phyloP scores from a whole-genome alignment of 2,888 invertebrate genomes.

The Ptychoptera albimana region DNA sequence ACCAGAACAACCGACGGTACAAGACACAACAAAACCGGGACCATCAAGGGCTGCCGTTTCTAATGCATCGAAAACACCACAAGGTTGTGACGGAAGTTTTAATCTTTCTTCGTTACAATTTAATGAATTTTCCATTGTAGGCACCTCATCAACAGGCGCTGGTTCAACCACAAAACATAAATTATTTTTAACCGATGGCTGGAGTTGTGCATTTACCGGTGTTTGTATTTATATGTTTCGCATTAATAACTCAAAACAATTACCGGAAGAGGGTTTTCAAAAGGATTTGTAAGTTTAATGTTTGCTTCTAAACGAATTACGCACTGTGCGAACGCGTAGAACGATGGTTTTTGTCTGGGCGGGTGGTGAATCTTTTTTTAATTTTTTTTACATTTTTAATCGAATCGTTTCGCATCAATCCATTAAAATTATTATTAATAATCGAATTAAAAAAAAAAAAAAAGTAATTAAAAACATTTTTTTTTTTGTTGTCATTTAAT shows the following conservation, averaged over 20 bases:
- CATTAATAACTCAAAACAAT: slow-evolving; percentile 64
- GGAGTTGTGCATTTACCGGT: slow-evolving; percentile 65
- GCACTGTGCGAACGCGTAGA: too few relatives aligned
- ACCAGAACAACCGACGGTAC: slow-evolving; percentile 31
- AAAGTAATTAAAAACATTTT: too few relatives aligned
- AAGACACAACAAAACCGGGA: slow-evolving; percentile 32
- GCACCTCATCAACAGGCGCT: slow-evolving; percentile 25
- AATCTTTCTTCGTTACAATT: not conserved
- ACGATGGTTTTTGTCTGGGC: too few relatives aligned
- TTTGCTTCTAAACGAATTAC: too few relatives aligned
- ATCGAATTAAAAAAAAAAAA: too few relatives aligned
- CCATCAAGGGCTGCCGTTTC: slow-evolving; percentile 35
- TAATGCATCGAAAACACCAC: slow-evolving; percentile 29
- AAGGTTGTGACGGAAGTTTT: slow-evolving; percentile 21
- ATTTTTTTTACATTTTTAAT: too few relatives aligned
- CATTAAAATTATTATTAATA: too few relatives aligned
- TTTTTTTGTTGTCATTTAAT: too few relatives aligned
- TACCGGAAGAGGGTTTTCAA: slow-evolving; percentile 87
- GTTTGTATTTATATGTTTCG: slow-evolving; percentile 76
- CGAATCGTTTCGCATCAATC: too few relatives aligned
- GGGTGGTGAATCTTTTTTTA: too few relatives aligned
- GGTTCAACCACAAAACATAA: slow-evolving; percentile 44
- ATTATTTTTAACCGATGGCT: slow-evolving; percentile 71
- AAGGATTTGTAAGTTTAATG: slow-evolving; percentile 54
- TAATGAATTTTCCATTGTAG: slow-evolving; percentile 12